A percentile compares a stretch with the other conserved stretches of the same genome.
These are phyloP conservation scores for Sebastes fasciatus DNA, from an alignment of 2,113 vertebrate genomes.

Conservation along the genomic window DNA sequence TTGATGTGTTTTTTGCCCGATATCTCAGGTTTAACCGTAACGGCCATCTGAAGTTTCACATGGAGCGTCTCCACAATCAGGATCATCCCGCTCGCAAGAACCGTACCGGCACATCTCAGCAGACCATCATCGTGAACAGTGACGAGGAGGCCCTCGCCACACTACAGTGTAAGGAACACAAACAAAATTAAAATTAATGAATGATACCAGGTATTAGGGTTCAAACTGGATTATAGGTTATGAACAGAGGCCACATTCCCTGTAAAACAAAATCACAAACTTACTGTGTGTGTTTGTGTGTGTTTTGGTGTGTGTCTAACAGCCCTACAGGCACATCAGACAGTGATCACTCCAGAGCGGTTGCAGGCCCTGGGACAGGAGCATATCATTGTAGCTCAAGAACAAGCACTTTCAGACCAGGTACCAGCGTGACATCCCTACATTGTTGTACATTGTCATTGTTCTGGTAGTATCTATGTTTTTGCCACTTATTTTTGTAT, in stretches of 20 bases:
- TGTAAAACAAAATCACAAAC: background rate
- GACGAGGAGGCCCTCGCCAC: conserved; percentile 93
- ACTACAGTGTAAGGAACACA: conserved; percentile 83
- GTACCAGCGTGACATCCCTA: conserved; percentile 66
- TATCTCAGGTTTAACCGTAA: conserved; percentile 94
- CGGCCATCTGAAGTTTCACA: conserved; percentile 97
- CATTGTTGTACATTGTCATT: no score
- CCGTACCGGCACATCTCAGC: conserved; percentile 74
- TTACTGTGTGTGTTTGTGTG: conserved; percentile 1
- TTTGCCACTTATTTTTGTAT: no score
- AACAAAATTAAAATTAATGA: background rate
- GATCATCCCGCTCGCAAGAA: conserved; percentile 83
- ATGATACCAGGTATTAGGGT: background rate
- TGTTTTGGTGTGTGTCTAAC: conserved; percentile 57
- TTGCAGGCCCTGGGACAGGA: conserved; percentile 92
- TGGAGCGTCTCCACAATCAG: conserved; percentile 92
- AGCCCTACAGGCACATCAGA: conserved; percentile 89
- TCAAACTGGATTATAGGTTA: background rate
- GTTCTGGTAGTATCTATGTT: no score
- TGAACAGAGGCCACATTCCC: background rate
- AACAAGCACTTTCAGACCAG: conserved; percentile 89
- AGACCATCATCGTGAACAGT: conserved; percentile 93
- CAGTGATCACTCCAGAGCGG: conserved; percentile 87
- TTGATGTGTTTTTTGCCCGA: background rate
- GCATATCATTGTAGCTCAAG: conserved; percentile 94